These are phyloP conservation scores for Icerya purchasi DNA, from an alignment of 2,888 invertebrate species.

Conservation along the genomic window DNA sequence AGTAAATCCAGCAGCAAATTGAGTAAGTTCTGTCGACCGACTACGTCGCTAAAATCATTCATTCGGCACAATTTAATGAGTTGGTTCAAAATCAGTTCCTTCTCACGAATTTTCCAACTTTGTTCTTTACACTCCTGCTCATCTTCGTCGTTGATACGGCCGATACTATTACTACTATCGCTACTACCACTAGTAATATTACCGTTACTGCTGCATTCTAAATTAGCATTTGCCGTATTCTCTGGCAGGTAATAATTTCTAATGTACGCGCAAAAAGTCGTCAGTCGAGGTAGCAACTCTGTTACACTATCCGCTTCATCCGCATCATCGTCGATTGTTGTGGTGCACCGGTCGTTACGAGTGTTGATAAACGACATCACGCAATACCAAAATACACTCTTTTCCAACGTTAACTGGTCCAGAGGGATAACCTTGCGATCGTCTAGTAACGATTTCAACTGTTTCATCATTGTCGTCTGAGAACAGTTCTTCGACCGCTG, in stretches of 20 bases:
- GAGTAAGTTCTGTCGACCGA: background rate
- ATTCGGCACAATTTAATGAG: background rate
- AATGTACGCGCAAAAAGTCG: background rate
- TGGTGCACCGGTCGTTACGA: too few species aligned
- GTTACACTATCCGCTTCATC: background rate
- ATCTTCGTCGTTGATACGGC: too few species aligned
- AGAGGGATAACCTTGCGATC: background rate
- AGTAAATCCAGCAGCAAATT: background rate
- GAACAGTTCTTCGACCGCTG: too few species aligned
- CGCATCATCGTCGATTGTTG: background rate
- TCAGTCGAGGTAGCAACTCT: background rate
- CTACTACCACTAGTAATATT: too few species aligned
- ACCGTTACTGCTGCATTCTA: too few species aligned
- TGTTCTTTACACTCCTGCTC: too few species aligned
- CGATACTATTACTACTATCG: too few species aligned
- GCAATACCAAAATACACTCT: background rate
- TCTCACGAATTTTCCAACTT: too few species aligned
- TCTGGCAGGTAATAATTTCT: background rate
- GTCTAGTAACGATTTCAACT: background rate
- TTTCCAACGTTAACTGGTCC: background rate
- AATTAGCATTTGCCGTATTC: too few species aligned
- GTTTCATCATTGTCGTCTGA: background rate
- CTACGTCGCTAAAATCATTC: background rate
- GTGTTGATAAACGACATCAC: too few species aligned
- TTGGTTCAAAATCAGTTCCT: background rate